Conservation (phyloP, 2,113 vertebrate genomes). For the Gnathonemus echidnorhynchus region DNA sequence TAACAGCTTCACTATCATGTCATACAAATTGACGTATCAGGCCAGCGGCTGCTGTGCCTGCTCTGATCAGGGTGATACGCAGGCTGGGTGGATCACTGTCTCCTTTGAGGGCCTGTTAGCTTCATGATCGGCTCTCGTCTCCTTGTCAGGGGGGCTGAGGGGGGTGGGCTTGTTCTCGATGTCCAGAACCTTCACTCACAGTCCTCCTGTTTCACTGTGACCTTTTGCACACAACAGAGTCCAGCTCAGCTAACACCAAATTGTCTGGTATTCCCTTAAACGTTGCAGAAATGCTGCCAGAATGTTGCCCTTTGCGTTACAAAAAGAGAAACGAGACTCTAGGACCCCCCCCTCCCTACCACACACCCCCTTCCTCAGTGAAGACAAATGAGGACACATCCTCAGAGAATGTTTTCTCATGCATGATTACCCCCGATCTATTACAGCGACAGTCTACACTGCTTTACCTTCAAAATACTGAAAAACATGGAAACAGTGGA, state of each 20-base stretch:
- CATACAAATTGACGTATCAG: neutral
- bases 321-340: constrained; percentile 21
- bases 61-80: neutral
- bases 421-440: neutral
- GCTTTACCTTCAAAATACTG: neutral
- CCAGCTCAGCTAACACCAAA: neutral
- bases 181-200: neutral
- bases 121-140: neutral
- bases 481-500: neutral
- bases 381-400: constrained; percentile 41
- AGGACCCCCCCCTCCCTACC: neutral
- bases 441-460: neutral
- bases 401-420: constrained; percentile 27
- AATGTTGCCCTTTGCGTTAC: constrained; percentile 2
- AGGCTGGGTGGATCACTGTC: constrained; percentile 27
- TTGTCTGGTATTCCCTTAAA: neutral
- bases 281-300: neutral
- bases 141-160: neutral
- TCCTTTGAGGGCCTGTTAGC: constrained; percentile 25
- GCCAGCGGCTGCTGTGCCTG: neutral
- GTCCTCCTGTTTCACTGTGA: constrained; percentile 15
- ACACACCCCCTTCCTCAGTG: neutral
- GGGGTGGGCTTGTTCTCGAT: neutral
- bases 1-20: neutral
- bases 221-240: constrained; percentile 4